These are phyloP conservation scores for Ichneumoninae sp. DNA, from an alignment of 2,888 invertebrate species.

Conservation along the genomic window DNA sequence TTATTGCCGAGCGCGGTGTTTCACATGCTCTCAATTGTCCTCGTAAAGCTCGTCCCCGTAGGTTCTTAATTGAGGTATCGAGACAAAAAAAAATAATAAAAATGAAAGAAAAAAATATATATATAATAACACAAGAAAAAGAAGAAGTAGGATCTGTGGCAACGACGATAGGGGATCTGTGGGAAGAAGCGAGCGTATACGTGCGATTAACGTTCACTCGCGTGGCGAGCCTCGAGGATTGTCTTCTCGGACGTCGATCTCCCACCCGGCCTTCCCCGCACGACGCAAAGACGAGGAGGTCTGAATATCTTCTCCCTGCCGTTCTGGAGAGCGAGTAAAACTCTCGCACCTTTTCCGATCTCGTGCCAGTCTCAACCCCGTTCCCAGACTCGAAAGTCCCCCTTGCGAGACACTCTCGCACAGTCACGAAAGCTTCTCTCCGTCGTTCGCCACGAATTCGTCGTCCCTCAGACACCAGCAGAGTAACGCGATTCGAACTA, in stretches of 20 bases:
- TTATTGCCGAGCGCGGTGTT: background rate
- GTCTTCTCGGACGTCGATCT: constrained; percentile 63
- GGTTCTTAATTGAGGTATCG: constrained; percentile 29
- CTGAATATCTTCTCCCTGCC: constrained; percentile 39
- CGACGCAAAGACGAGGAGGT: constrained; percentile 5
- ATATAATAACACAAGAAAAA: background rate
- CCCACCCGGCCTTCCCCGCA: constrained; percentile 69
- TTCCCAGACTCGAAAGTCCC: constrained; percentile 76
- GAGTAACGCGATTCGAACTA: background rate
- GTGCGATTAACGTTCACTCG: constrained; percentile 57
- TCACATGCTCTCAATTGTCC: background rate
- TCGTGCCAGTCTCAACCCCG: constrained; percentile 81
- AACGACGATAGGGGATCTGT: constrained; percentile 51
- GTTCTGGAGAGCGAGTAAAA: constrained; percentile 76
- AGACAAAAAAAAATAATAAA: background rate
- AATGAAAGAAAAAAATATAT: background rate
- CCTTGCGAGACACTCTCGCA: constrained; percentile 38
- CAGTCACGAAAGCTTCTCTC: constrained; percentile 20
- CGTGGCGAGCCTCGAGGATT: constrained; percentile 41
- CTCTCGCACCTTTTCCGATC: constrained; percentile 82
- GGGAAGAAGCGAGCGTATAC: constrained; percentile 62
- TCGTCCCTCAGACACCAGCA: background rate
- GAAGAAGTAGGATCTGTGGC: constrained; percentile 40
- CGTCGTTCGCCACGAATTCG: background rate
- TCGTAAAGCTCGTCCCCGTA: background rate